phyloP scores from a whole-genome alignment of 1,140 invertebrate genomes.

The Pseudobourletiella spinata region DNA sequence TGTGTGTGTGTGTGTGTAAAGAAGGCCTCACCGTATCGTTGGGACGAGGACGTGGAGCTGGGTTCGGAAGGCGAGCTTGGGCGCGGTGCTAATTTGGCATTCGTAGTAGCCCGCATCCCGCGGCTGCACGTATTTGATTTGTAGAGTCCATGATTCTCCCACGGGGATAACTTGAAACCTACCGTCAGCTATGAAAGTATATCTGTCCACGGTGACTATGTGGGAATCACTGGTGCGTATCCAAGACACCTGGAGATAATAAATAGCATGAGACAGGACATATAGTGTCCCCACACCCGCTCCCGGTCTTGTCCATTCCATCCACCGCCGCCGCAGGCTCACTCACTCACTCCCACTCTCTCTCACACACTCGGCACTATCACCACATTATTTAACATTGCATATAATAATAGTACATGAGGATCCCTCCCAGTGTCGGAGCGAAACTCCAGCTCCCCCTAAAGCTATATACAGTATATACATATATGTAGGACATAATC shows the following conservation, averaged over 20 bases:
- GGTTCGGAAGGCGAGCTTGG: slow-evolving; percentile 32
- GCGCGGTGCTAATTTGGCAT: slow-evolving; percentile 35
- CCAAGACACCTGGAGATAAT: slow-evolving; percentile 24
- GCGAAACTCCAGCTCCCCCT: too few species aligned
- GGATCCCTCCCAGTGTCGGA: too few species aligned
- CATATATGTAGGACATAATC: background rate
- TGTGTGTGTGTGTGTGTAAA: background rate
- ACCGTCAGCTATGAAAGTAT: slow-evolving; percentile 20
- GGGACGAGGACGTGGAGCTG: slow-evolving; percentile 30
- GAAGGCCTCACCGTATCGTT: slow-evolving; percentile 23
- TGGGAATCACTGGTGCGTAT: slow-evolving; percentile 25
- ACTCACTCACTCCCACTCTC: too few species aligned
- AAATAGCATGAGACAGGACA: too few species aligned
- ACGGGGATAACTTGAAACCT: slow-evolving; percentile 28
- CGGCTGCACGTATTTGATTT: slow-evolving; percentile 24
- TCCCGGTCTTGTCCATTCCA: too few species aligned
- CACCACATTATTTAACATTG: too few species aligned
- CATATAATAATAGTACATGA: too few species aligned
- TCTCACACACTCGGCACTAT: too few species aligned
- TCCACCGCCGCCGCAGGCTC: background rate
- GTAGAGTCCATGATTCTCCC: slow-evolving; percentile 29
- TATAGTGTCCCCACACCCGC: too few species aligned
- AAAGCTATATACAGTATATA: too few species aligned
- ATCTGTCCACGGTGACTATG: slow-evolving; percentile 28
- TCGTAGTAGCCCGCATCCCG: slow-evolving; percentile 24